Conservation (phyloP, 2,113 vertebrate species). For the Pardalotus punctatus region DNA sequence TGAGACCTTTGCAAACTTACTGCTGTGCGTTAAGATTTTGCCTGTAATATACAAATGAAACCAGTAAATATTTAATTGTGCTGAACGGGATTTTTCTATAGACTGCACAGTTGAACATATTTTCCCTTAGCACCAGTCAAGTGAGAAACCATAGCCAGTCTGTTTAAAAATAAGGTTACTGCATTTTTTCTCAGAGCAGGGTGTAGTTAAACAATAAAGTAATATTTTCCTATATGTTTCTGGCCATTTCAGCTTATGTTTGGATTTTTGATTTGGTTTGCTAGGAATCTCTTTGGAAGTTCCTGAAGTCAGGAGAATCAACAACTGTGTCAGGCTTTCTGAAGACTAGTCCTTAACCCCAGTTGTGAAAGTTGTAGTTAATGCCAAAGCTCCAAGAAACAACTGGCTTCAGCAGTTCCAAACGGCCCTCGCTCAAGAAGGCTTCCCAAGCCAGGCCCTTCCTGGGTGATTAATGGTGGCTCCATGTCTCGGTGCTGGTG, state of each 20-base stretch:
- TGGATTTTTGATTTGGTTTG: not conserved
- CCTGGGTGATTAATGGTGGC: not conserved
- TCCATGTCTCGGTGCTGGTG: not conserved
- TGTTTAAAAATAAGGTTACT: not conserved
- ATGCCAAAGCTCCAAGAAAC: not conserved
- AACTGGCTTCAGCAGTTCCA: not conserved
- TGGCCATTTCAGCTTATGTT: not conserved
- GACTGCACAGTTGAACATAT: not conserved
- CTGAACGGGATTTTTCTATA: not conserved
- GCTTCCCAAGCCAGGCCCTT: not conserved
- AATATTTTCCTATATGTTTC: not conserved
- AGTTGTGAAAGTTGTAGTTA: not conserved
- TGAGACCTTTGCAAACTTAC: not conserved
- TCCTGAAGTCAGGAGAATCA: not conserved
- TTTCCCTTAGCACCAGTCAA: not conserved
- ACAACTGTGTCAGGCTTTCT: not conserved
- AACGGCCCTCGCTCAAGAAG: not conserved
- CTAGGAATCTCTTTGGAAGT: not conserved
- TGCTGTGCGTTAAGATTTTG: not conserved
- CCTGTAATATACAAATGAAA: not conserved
- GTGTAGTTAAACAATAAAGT: not conserved
- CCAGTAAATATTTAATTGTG: not conserved
- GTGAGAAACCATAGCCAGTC: not conserved
- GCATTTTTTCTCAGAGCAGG: not conserved
- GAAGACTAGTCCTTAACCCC: not conserved